These are phyloP conservation scores for Luidia sarsii DNA, from an alignment of 53 echinoderm and acorn worm species.

Conservation along the genomic window DNA sequence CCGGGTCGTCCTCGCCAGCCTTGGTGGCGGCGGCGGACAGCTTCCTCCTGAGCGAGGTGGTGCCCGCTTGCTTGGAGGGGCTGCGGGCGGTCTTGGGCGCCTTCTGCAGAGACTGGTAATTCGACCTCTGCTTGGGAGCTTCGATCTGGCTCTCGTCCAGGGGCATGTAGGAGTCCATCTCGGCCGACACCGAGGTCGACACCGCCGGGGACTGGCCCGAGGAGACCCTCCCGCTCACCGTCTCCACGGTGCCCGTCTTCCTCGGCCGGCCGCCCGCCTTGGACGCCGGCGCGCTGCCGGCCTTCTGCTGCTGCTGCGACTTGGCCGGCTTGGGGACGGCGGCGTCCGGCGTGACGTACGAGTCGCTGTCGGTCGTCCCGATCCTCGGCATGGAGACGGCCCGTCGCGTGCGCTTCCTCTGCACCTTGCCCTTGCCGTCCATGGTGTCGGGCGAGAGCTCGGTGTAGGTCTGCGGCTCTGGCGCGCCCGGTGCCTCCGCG, in stretches of 20 bases:
- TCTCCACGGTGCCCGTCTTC: neutral
- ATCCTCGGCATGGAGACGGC: neutral
- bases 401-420: neutral
- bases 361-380: neutral
- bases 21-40: neutral
- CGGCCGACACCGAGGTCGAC: no score
- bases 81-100: neutral
- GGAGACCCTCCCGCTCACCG: neutral
- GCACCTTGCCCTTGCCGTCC: neutral
- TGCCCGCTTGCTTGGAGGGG: neutral
- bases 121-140: neutral
- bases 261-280: neutral
- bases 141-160: conserved; percentile 8
- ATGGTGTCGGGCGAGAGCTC: neutral
- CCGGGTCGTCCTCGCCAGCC: neutral
- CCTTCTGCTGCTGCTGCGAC: neutral
- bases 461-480: neutral
- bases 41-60: neutral
- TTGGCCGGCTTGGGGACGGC: neutral
- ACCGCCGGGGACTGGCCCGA: neutral
- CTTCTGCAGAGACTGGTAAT: conserved; percentile 33
- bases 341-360: conserved; percentile 19
- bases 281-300: neutral
- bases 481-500: neutral
- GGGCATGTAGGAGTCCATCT: conserved; percentile 5